phyloP scores from a whole-genome alignment of 1,140 invertebrate species.

The Drosophila cardini region DNA sequence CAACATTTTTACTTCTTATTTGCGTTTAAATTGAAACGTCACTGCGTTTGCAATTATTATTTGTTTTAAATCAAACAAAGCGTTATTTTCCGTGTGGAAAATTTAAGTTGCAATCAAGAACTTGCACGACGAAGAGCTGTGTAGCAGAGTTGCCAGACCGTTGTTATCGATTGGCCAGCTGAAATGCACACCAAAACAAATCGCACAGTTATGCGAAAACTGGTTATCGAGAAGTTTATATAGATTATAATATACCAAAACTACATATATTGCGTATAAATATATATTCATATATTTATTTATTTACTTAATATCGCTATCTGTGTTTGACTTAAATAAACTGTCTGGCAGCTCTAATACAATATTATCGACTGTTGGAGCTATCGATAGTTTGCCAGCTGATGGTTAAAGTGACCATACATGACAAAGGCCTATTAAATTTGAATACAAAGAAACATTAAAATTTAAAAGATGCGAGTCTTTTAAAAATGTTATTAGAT shows the following conservation, averaged over 20 bases:
- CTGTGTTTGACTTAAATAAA: not conserved
- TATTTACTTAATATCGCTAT: not conserved
- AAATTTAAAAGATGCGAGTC: not conserved
- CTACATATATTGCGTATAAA: too few species aligned
- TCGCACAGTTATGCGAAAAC: not conserved
- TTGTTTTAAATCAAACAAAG: slow-evolving; percentile 40
- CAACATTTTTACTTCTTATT: slow-evolving; percentile 62
- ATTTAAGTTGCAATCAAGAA: slow-evolving; percentile 53
- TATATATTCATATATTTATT: not conserved
- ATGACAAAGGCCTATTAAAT: not conserved
- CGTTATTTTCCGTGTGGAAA: slow-evolving; percentile 47
- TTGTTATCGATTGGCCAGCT: not conserved
- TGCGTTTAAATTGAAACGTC: slow-evolving; percentile 76
- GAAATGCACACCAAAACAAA: not conserved
- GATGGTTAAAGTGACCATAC: slow-evolving; percentile 16
- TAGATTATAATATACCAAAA: too few species aligned
- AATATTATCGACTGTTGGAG: not conserved
- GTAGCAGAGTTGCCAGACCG: slow-evolving; percentile 29
- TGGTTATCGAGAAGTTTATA: not conserved
- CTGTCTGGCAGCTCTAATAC: not conserved
- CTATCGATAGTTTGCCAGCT: slow-evolving; percentile 7
- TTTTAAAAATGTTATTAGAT: slow-evolving; percentile 18
- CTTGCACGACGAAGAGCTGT: slow-evolving; percentile 42
- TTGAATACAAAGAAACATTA: not conserved
- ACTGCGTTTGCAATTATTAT: slow-evolving; percentile 81